A percentile compares a stretch with the other conserved stretches of the same genome.
Conservation (phyloP, 2,888 invertebrate genomes). For the Patella caerulea region DNA sequence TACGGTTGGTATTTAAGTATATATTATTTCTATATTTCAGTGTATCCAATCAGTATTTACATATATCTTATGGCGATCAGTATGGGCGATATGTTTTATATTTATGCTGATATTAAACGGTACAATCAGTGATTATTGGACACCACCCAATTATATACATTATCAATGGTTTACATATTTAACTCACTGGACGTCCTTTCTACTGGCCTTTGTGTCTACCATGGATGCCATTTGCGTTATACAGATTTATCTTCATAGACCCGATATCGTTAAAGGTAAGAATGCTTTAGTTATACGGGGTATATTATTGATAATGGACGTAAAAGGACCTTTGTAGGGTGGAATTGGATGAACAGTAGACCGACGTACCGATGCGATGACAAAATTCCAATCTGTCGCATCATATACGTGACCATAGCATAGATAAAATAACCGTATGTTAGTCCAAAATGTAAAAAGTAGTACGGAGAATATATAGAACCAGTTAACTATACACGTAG, state of each 20-base stretch:
- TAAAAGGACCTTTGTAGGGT: too few species aligned
- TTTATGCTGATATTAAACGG: constrained; percentile 1
- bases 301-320: too few species aligned
- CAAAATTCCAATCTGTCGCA: too few species aligned
- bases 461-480: too few species aligned
- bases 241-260: constrained; percentile 2
- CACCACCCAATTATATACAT: not conserved
- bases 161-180: constrained; percentile 7
- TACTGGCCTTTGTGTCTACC: not conserved
- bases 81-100: constrained; percentile 3
- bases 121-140: constrained; percentile 3
- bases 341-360: too few species aligned
- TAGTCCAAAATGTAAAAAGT: too few species aligned
- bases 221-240: not conserved
- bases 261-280: constrained; percentile 6
- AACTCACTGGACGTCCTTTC: constrained; percentile 1
- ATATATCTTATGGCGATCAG: constrained; percentile 1
- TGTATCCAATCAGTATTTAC: not conserved
- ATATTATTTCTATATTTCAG: not conserved
- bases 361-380: too few species aligned
- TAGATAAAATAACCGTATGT: too few species aligned
- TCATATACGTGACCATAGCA: too few species aligned
- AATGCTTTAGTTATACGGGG: too few species aligned
- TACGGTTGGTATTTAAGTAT: too few species aligned
- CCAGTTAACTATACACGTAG: too few species aligned